Conservation (phyloP, 2,797 vertebrate genomes). For the Oryzias sinensis region DNA sequence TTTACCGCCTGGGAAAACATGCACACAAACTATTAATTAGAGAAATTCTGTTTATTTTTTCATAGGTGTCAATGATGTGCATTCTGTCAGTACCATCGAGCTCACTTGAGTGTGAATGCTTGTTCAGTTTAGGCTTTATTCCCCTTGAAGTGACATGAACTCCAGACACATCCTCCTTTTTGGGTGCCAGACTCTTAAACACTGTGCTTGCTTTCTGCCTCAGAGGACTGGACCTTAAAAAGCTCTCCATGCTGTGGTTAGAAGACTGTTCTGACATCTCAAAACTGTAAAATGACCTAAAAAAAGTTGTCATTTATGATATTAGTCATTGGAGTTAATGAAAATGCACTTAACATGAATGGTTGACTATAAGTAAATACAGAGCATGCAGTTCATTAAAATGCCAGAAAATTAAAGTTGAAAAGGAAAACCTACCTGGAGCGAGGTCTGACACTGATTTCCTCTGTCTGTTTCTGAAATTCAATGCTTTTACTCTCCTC, state of each 20-base stretch:
- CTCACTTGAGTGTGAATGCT: conserved; percentile 50
- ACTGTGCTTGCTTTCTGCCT: conserved; percentile 31
- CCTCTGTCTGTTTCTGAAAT: conserved; percentile 30
- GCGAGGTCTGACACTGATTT: conserved; percentile 61
- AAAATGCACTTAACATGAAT: neutral
- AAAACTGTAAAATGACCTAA: conserved; percentile 75
- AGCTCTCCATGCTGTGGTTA: neutral
- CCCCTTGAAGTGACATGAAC: conserved; percentile 39
- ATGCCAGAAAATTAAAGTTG: neutral
- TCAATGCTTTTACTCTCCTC: conserved; percentile 51
- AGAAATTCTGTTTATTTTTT: neutral
- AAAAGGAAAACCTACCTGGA: conserved; percentile 62
- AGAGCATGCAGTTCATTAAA: no score
- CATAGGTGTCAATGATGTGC: no score
- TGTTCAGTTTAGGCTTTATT: conserved; percentile 57
- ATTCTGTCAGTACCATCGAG: conserved; percentile 53
- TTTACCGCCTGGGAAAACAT: conserved; percentile 55
- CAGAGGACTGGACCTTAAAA: conserved; percentile 24
- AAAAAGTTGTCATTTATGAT: conserved; percentile 1
- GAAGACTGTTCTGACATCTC: conserved; percentile 53
- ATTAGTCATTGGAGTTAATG: neutral
- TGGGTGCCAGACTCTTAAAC: conserved; percentile 27
- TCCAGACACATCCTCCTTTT: conserved; percentile 36
- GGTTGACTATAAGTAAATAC: no score
- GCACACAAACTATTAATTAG: neutral